Base-by-base conservation (phyloP, 2,113 vertebrate species). In the Telmatochromis sp. region DNA sequence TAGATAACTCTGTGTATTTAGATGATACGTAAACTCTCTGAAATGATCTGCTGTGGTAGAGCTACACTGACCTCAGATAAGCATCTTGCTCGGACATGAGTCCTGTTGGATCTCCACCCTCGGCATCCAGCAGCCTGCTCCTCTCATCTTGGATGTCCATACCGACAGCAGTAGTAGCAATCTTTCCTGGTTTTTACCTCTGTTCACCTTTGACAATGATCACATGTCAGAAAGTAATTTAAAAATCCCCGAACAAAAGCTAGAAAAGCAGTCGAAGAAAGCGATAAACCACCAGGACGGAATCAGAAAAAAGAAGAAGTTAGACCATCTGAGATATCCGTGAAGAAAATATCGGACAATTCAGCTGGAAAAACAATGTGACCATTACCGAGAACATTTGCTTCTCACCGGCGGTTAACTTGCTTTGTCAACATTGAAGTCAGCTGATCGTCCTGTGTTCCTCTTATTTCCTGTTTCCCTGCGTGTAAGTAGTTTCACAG, bases 141-240 rank as follows among this genome's bases (percentile, higher is more conserved):
- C 94, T 92, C 86, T 96, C 96, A 8, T 55, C 53, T 58, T 93
- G 89, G 57, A 84, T 45, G 86, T 95, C 95, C 96, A 97, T 96
- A 7, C 82, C 9, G 68, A 31, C 23, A 21, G 78, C 28, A 26
- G 13, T 4, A 35, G 31, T 9, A 26, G 12, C 3, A 5, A 19
- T 13, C 53, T 35, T 31, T 23, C 8, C 80, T 21, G n/a, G 9
- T 4, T 33, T 54, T 68, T 4, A 28, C 21, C 47, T 50, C 11
- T 7, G 11, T 53, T 80, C 65, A 23, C 55, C 75, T 50, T 14
- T 60, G 12, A 47, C 84, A 57, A 85, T 86, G 37, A 83, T 58
- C 37, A 19, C 82, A 50, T 28, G 19, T 47, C 50, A 42, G 14
- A 21, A 21, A 2, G 45, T 8, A 51, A 78, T 78, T 19, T 19